These are phyloP conservation scores for Atopsyche davidsoni DNA, from an alignment of 1,140 invertebrate genomes.

Conservation along the genomic window DNA sequence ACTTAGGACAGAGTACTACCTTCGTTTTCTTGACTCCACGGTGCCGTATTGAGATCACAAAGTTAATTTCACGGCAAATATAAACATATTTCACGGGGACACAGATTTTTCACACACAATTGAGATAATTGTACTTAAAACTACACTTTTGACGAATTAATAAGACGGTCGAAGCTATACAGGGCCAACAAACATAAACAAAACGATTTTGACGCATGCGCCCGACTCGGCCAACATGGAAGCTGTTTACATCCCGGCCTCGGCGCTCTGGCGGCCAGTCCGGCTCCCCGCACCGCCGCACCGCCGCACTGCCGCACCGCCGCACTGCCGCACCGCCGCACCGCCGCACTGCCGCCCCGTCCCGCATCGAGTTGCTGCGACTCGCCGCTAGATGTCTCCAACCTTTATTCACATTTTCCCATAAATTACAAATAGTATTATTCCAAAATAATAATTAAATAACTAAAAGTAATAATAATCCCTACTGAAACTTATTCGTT, in stretches of 20 bases:
- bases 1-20: too few relatives aligned
- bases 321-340: too few relatives aligned
- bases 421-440: too few relatives aligned
- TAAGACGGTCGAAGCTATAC: constrained; percentile 13
- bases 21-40: constrained; percentile 31
- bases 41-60: constrained; percentile 27
- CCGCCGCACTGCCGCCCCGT: too few relatives aligned
- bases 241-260: constrained; percentile 14
- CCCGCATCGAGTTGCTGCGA: too few relatives aligned
- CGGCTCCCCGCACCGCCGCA: background rate
- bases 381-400: too few relatives aligned
- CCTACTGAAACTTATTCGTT: too few relatives aligned
- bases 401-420: too few relatives aligned
- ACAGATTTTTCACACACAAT: constrained; percentile 2
- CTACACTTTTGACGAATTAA: constrained; percentile 9
- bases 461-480: too few relatives aligned
- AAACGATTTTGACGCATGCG: constrained; percentile 29
- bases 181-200: constrained; percentile 27
- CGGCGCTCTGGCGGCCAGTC: constrained; percentile 6
- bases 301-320: too few relatives aligned
- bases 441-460: too few relatives aligned
- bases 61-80: constrained; percentile 10
- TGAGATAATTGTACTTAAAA: constrained; percentile 1
- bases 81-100: constrained; percentile 14
- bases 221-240: constrained; percentile 15